These are phyloP conservation scores for Cheumatopsyche charites DNA, from an alignment of 1,140 invertebrate genomes.

Conservation along the genomic window DNA sequence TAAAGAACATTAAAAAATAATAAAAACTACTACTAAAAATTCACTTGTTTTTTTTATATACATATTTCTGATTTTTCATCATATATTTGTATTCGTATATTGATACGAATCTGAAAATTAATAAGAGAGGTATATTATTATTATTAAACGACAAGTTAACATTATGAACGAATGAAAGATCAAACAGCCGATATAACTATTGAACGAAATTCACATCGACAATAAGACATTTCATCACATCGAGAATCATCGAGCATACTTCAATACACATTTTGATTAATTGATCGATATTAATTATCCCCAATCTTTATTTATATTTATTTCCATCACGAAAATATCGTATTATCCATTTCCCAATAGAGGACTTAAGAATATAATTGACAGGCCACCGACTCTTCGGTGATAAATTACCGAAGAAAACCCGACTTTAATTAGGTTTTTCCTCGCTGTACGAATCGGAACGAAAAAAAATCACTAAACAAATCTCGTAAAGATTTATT, in stretches of 20 bases:
- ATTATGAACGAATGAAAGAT: too few relatives aligned
- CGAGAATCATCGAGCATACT: not conserved
- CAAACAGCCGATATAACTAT: not conserved
- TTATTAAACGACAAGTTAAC: not conserved
- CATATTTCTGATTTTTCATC: not conserved
- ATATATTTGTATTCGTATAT: not conserved
- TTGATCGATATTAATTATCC: too few relatives aligned
- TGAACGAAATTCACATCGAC: not conserved
- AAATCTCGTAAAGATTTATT: too few relatives aligned
- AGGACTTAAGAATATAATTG: conserved; percentile 25
- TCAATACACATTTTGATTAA: not conserved
- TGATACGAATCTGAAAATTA: not conserved
- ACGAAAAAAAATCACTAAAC: not conserved
- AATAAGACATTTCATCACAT: not conserved
- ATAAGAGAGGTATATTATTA: not conserved
- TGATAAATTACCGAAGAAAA: conserved; percentile 16
- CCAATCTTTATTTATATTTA: not conserved
- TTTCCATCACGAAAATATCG: not conserved
- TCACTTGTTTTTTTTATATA: not conserved
- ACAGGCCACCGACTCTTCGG: conserved; percentile 24
- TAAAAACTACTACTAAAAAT: not conserved
- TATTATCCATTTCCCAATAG: not conserved
- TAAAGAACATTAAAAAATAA: conserved; percentile 16
- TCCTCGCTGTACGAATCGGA: not conserved
- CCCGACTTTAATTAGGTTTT: conserved; percentile 19